Conservation (phyloP, 2,888 invertebrate species). For the Trimorus sp. region DNA sequence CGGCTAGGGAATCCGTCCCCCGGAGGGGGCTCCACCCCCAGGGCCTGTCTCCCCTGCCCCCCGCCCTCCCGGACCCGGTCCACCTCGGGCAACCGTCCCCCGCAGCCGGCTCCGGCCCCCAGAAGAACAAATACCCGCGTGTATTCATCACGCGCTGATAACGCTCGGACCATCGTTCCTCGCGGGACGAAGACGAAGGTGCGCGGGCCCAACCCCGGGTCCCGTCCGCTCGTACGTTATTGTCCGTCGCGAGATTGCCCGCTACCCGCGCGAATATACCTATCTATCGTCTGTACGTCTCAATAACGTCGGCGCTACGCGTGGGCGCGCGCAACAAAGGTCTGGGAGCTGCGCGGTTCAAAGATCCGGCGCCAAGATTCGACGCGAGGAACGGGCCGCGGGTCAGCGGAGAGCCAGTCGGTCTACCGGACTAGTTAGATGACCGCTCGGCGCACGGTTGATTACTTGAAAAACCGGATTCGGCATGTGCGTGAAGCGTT, state of each 20-base stretch:
- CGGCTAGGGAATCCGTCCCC: too few species aligned
- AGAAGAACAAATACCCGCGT: constrained; percentile 76
- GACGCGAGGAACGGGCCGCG: constrained; percentile 54
- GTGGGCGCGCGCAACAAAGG: constrained; percentile 66
- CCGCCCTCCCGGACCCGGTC: too few species aligned
- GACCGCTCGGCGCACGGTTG: constrained; percentile 65
- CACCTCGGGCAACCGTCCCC: too few species aligned
- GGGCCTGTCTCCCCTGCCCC: too few species aligned
- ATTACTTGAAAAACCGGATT: constrained; percentile 64
- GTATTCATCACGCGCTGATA: constrained; percentile 66
- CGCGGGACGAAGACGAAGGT: constrained; percentile 52
- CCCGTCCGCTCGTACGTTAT: constrained; percentile 67
- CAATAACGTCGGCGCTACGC: constrained; percentile 71
- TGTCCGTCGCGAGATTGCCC: constrained; percentile 74
- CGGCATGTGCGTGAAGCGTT: constrained; percentile 77
- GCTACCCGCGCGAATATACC: constrained; percentile 68
- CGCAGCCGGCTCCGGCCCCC: too few species aligned
- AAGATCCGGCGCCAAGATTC: constrained; percentile 71
- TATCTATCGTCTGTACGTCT: constrained; percentile 76
- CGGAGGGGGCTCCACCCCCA: too few species aligned
- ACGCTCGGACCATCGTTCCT: constrained; percentile 46
- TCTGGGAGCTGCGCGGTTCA: constrained; percentile 66
- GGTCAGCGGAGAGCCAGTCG: constrained; percentile 62
- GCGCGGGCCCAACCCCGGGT: constrained; percentile 51
- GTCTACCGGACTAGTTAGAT: constrained; percentile 65